Percentiles rank a stretch among this genome's conserved stretches.
Evolutionary conservation across 2,113 vertebrate species (phyloP).

Genomic region (Vulpes vulpes): DNA sequence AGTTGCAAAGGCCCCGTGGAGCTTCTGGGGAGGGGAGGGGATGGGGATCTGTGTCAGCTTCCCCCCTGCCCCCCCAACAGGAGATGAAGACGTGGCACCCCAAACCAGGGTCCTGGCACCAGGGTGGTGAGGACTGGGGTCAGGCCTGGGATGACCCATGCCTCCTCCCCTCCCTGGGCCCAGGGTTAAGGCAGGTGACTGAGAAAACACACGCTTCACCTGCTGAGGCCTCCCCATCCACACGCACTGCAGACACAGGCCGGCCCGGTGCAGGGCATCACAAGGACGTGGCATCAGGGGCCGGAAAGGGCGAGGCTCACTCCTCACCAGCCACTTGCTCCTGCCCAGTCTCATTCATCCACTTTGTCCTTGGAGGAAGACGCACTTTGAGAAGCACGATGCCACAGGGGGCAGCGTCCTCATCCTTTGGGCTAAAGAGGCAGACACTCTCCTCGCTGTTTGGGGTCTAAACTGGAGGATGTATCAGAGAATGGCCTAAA

Average conservation of each 20-base stretch:
- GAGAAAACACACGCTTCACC: neutral
- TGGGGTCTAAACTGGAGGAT: neutral
- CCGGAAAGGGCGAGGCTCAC: rapidly evolving
- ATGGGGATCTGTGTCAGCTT: neutral
- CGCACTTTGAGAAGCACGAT: rapidly evolving
- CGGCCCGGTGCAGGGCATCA: rapidly evolving
- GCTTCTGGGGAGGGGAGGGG: neutral
- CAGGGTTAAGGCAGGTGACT: neutral
- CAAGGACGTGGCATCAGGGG: neutral
- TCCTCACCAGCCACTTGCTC: neutral
- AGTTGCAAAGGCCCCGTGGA: neutral
- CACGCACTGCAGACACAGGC: rapidly evolving
- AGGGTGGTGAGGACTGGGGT: neutral
- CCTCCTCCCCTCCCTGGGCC: neutral
- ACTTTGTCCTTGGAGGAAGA: neutral
- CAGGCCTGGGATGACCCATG: no score
- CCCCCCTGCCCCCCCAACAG: no score
- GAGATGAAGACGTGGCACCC: neutral
- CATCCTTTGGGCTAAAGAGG: neutral
- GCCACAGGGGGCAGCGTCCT: rapidly evolving
- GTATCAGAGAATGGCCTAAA: neutral
- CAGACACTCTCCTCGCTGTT: neutral
- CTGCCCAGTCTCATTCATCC: neutral
- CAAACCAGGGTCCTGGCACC: neutral
- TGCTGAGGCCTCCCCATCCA: neutral